Base-by-base conservation (phyloP, 2,888 invertebrate species). In the Iselma pallidipennis region DNA sequence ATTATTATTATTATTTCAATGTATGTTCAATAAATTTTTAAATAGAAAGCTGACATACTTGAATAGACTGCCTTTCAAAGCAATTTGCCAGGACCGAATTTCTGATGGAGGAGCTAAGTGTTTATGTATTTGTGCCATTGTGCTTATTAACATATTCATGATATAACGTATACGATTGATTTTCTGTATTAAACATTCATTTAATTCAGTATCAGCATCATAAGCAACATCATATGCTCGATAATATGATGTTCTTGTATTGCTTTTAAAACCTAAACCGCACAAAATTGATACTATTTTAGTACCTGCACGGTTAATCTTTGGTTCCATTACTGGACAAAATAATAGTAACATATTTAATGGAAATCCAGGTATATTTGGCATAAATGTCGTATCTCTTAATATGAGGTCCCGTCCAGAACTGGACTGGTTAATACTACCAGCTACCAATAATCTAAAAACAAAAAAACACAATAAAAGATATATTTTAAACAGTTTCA, bases 311-410 rank as follows among this genome's bases (percentile, higher is more conserved):
- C 71, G 59, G 71, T 90, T 88, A 28, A 89, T 85, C 65, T 92
- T 89, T 2, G 96, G 80, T 7, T 81, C 81, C 56, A 56, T 56
- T 9, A 67, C 70, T 0, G 96, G 97, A 57, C 93, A 87, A 80
- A 97, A 98, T 0, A 96, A 83, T 59, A 97, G 81, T 0, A 89
- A 83, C 71, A 96, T 83, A 7, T 97, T 79, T 6, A 91, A 87
- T 0, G 91, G 89, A 61, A 98, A 85, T 0, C 96, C 96, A 9
- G 90, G 90, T 51, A 96, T 89, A 76, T 90, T 90, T 0, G 97
- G 97, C 92, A 97, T 89, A n/a, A 96, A 76, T 0, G 95, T 95
- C 0, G 96, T 96, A 74, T 92, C 88, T 0, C 92, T 86, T 6
- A 94, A 83, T 0, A 84, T 86, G 31, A 96, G 77, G 4, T 73